A percentile compares a stretch with the other conserved stretches of the same genome.
phyloP scores from a whole-genome alignment of 2,797 vertebrate genomes.

The Schizopygopsis pylzovi region DNA sequence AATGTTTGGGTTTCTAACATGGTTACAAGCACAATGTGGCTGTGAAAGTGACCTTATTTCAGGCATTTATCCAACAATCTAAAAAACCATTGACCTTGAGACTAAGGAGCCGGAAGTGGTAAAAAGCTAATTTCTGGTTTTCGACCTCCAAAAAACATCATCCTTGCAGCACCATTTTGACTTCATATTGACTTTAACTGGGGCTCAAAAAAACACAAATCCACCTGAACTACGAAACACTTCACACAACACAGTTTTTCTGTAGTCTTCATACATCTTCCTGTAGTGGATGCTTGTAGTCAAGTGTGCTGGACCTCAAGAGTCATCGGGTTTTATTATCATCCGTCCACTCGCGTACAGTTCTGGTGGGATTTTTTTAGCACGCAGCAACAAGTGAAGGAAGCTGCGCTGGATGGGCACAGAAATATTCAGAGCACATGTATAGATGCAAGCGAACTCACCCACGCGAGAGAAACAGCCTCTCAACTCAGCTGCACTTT shows the following conservation, averaged over 20 bases:
- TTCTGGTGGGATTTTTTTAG: conserved; percentile 67
- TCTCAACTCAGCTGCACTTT: conserved; percentile 77
- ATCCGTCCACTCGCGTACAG: conserved; percentile 46
- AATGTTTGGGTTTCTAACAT: neutral
- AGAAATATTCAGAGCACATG: conserved; percentile 81
- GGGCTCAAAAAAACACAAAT: neutral
- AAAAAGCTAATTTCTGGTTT: neutral
- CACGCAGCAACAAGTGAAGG: conserved; percentile 69
- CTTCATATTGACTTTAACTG: neutral
- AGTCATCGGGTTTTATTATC: conserved; percentile 21
- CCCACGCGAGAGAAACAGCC: conserved; percentile 81
- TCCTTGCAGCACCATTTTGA: neutral
- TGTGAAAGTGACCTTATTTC: neutral
- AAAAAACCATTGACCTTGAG: neutral
- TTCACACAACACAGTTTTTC: neutral
- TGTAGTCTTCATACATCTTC: neutral
- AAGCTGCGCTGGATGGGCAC: conserved; percentile 76
- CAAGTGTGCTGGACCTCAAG: neutral
- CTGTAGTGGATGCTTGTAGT: neutral
- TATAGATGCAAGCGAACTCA: conserved; percentile 77
- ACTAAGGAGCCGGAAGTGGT: neutral
- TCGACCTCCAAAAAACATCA: neutral
- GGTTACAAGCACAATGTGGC: neutral
- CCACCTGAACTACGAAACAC: neutral
- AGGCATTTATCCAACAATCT: neutral